phyloP scores from a whole-genome alignment of 92 coral and sea anemone species.

The Heteractis magnifica region DNA sequence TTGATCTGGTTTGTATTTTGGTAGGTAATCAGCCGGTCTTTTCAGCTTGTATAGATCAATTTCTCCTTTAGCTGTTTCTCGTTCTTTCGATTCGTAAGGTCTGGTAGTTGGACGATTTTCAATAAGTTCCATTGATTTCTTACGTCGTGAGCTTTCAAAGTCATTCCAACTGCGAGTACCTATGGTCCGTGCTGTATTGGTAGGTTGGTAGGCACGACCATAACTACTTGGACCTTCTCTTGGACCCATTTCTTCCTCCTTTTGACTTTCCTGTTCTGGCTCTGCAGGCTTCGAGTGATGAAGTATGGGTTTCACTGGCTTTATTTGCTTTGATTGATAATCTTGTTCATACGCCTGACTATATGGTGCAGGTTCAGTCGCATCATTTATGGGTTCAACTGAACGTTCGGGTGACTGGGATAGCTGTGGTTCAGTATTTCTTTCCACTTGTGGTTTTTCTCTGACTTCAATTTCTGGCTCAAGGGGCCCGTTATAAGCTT shows the following conservation, averaged over 20 bases:
- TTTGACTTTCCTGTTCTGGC: neutral
- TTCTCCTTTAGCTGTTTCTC: conserved; percentile 6
- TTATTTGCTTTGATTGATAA: neutral
- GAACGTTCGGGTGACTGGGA: conserved; percentile 8
- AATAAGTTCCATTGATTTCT: conserved; percentile 37
- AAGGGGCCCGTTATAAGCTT: conserved; percentile 32
- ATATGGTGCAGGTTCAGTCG: neutral
- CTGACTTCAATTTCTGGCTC: conserved; percentile 43
- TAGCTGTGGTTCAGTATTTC: conserved; percentile 26
- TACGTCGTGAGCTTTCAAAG: conserved; percentile 38
- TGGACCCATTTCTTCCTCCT: neutral
- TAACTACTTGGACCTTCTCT: neutral
- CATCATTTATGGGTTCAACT: neutral
- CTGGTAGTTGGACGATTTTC: conserved; percentile 27
- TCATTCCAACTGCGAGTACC: conserved; percentile 47
- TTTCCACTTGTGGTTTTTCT: conserved; percentile 22
- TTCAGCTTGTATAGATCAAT: conserved; percentile 25
- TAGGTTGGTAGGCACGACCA: neutral
- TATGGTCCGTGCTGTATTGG: conserved; percentile 12
- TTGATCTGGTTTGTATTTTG: conserved; percentile 19
- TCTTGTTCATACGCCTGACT: neutral
- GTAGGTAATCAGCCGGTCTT: conserved; percentile 40
- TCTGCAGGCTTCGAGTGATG: conserved; percentile 1
- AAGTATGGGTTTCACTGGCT: conserved; percentile 28
- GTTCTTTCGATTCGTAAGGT: conserved; percentile 17